Base-by-base conservation (phyloP, 2,888 invertebrate species). In the Harpalus rubripes region DNA sequence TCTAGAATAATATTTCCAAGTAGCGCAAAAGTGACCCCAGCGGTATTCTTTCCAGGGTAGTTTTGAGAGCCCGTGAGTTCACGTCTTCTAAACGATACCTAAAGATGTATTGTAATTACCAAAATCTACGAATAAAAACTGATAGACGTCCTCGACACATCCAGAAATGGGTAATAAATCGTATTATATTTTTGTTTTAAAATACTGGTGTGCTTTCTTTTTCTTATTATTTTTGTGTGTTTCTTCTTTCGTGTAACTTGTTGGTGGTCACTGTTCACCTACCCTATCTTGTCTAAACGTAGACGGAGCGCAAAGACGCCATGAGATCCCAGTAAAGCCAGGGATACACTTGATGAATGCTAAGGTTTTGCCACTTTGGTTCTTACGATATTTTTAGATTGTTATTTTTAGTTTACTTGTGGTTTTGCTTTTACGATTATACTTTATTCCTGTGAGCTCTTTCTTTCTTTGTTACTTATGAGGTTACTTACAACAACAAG, bases 281-380 rank as follows among this genome's bases (percentile, higher is more conserved):
- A 44, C 72, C 44, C 72, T 44, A 15, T 18, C 44, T 74, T 32
- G 52, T 16, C 72, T 16, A 18, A 74, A 41, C 22, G 72, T 18
- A 44, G 68, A 41, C 26, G 26, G 18, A n/a, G 26, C 68, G 15
- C 12, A 26, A 63, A 41, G 44, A 44, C 72, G 18, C 41, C 10
- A 74, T 74, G 72, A 74, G 44, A 44, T 44, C 72, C 72, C 8
- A n/a, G 7, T 52, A 74, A 74, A 44, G 44, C 72, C 72, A 16
- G 44, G 72, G 41, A 41, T 74, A 74, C 41, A 44, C 44, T 74
- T 74, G 44, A 74, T 74, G 16, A 52, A 74, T 74, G 44, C 44
- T 5, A 41, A n/a, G 72, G 72, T 41, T 74, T 74, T 74, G 72
- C 41, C 44, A 74, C 41, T 39, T 68, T 68, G 32, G 39, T 26